A percentile compares a stretch with the other conserved stretches of the same genome.
Evolutionary conservation across 2,113 vertebrate species (phyloP).

Genomic region (Tetrao urogallus): DNA sequence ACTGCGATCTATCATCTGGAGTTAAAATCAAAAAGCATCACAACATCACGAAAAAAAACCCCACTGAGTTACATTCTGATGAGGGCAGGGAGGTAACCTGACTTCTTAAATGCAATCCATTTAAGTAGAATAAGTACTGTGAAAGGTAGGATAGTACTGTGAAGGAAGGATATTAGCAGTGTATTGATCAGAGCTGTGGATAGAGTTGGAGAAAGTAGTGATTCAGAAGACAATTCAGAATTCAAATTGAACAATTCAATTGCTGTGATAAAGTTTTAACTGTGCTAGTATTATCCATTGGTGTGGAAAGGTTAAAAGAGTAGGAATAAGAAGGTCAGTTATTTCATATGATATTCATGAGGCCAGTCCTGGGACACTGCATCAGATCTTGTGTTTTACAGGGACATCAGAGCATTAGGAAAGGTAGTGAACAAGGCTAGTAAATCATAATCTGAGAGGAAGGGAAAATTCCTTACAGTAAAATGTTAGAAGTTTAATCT

Average conservation of each 20-base stretch:
- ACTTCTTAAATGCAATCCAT: background rate
- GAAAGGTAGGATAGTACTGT: background rate
- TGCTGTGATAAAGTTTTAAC: background rate
- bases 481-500: background rate
- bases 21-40: background rate
- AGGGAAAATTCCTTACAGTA: background rate
- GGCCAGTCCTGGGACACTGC: background rate
- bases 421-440: constrained; percentile 1
- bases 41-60: background rate
- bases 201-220: background rate
- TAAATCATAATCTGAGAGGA: background rate
- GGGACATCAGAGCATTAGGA: background rate
- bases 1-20: background rate
- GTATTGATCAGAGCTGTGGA: background rate
- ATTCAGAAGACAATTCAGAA: background rate
- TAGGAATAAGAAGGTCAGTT: background rate
- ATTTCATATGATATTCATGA: constrained; percentile 18
- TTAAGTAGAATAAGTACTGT: background rate
- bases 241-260: background rate
- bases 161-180: background rate
- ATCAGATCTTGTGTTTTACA: background rate
- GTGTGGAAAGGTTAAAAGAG: background rate
- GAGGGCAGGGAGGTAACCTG: background rate
- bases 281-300: background rate
- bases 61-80: background rate